These are phyloP conservation scores for Lasiurus borealis DNA, from an alignment of 2,113 vertebrate species.

Conservation along the genomic window DNA sequence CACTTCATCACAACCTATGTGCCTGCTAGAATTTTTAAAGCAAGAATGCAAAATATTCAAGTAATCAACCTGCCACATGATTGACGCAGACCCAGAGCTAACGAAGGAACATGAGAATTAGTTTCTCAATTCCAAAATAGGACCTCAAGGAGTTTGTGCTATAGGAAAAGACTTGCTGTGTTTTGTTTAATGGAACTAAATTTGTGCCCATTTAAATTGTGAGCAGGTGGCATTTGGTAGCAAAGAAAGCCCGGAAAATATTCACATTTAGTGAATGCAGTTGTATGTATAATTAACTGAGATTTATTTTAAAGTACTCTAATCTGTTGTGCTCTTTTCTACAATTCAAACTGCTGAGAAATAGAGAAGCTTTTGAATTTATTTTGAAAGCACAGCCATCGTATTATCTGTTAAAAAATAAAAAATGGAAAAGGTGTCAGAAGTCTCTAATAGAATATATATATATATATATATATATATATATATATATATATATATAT, in stretches of 20 bases:
- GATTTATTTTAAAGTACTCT: conserved; percentile 84
- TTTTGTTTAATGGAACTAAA: conserved; percentile 81
- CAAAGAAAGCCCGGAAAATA: conserved; percentile 81
- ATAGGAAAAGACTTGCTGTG: conserved; percentile 51
- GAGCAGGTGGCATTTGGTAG: conserved; percentile 81
- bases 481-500: neutral
- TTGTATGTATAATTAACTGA: conserved; percentile 85
- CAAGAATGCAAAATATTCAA: conserved; percentile 56
- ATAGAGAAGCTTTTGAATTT: conserved; percentile 74
- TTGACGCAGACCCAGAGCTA: neutral
- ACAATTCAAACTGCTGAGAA: conserved; percentile 82
- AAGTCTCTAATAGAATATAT: neutral
- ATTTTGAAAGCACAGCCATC: conserved; percentile 74
- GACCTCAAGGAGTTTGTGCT: conserved; percentile 45
- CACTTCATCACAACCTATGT: neutral
- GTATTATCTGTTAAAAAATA: conserved; percentile 40
- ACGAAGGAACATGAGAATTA: conserved; percentile 56
- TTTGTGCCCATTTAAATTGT: conserved; percentile 80
- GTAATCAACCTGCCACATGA: conserved; percentile 16
- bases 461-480: no score
- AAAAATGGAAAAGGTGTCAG: neutral
- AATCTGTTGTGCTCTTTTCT: conserved; percentile 83
- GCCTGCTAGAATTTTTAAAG: conserved; percentile 7
- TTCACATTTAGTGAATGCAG: conserved; percentile 80
- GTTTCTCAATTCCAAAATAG: conserved; percentile 65